Conservation (phyloP, 1,140 invertebrate species). For the Neotoxoptera formosana region DNA sequence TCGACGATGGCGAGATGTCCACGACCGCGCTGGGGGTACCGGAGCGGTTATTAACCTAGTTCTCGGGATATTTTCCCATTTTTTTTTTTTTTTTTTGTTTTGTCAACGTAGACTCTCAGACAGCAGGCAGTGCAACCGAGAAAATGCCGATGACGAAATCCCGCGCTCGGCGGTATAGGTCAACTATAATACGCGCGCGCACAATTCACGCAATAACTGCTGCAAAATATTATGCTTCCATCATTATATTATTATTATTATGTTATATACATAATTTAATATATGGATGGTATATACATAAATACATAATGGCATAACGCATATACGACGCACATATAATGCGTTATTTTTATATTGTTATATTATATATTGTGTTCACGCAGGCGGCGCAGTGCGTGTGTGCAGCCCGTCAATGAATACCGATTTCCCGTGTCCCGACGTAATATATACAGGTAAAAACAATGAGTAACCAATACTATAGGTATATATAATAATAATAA, state of each 20-base stretch:
- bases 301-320: neutral
- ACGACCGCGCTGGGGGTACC: neutral
- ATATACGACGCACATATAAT: neutral
- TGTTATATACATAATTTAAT: neutral
- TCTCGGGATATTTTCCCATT: neutral
- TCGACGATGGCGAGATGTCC: neutral
- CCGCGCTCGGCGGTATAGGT: too few species aligned
- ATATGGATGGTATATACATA: neutral
- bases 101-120: neutral
- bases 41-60: constrained; percentile 23
- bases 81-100: neutral
- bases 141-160: neutral
- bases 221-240: neutral
- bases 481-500: too few species aligned
- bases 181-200: neutral
- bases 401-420: neutral
- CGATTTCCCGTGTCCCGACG: neutral
- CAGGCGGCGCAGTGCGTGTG: neutral
- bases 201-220: neutral
- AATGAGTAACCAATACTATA: neutral
- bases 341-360: neutral
- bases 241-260: neutral
- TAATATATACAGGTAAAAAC: neutral
- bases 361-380: neutral
- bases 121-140: neutral